Evolutionary conservation across 2,113 vertebrate genomes (phyloP), one percentile per base, ranked within the genome.

Genomic region (Scolopax mira): DNA sequence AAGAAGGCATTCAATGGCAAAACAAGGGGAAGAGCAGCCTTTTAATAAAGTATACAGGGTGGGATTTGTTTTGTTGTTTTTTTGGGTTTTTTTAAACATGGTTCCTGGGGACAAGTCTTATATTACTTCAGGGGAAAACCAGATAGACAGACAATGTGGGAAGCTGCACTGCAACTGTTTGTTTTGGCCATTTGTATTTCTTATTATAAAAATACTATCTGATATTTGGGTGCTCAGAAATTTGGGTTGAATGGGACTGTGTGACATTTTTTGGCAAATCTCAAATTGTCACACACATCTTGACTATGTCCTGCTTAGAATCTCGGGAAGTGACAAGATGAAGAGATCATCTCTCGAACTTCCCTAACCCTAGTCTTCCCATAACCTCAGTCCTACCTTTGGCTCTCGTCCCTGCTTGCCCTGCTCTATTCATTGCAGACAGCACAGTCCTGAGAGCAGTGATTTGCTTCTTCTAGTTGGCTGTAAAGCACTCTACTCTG

Each of bases 381-480:
- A 41, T 60, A 73, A 41, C 67, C 55, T 83, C 37, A 7, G 23
- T 88, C 33, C 35, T 67, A 8, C 35, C 0, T 0, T 9, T 91
- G 88, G 21, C 55, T 91, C 10, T 39, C 28, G 16, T 70, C 46
- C 67, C 54, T 82, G 0, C 69, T 44, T 73, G 42, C 64, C 77
- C 55, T 81, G 74, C 48, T 78, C 2, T 35, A 25, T 61, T 65
- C 28, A 28, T 31, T 77, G 42, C 60, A 70, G 79, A 28, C 27
- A 35, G 54, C 27, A 13, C 37, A 31, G 64, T 58, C 55, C 39
- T 30, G 13, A 77, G 41, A 41, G n/a, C 44, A 42, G 66, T 39
- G 62, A 66, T 89, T 95, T 91, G 52, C 93, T 91, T 86, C 67
- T 89, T 93, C 55, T 61, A 31, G 23, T 57, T 91, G 55, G 10